Base-by-base conservation (phyloP, 2,113 vertebrate species). In the Platysternon megacephalum region DNA sequence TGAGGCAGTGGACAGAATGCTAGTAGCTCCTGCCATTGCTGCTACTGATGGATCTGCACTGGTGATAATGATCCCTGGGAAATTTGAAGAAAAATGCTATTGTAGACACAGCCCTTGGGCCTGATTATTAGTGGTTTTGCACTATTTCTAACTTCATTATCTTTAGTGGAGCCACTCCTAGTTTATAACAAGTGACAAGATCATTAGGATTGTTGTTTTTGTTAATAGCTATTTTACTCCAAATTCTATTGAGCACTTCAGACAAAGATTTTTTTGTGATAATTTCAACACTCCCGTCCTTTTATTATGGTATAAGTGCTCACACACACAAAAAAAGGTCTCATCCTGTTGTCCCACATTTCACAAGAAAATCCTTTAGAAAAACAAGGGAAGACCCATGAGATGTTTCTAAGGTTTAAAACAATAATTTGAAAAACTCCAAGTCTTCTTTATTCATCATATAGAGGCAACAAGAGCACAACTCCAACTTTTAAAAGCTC, bases 241-340 rank as follows among this genome's bases (percentile, higher is more conserved):
- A 14, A 24, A 14, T 78, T 94, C 79, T 82, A 76, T 91, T 8
- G 11, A 82, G 21, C 21, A 76, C 26, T 78, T 78, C 42, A 46
- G 13, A 78, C 72, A 93, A 95, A 94, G 44, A 89, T 53, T 72
- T n/a, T 65, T 79, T 82, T 91, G 46, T 90, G 93, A 93, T 85
- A 90, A 85, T 83, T 48, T 83, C 87, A 90, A 8, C 32, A 53
- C 52, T 72, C 17, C 61, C 4, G 76, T 49, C 35, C 12, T 19
- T 86, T 91, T 58, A 10, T 39, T 88, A 1, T 81, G 79, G 80
- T 58, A 68, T n/a, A 88, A 78, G 51, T 78, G 22, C 68, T 79
- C 84, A 88, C 35, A 88, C n/a, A 74, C 46, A 16, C 7, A 39
- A 72, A 39, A 42, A 81, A 83, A 14, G 14, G 74, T 83, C 58